phyloP scores from a whole-genome alignment of 2,113 vertebrate species.

The Dromiciops gliroides region DNA sequence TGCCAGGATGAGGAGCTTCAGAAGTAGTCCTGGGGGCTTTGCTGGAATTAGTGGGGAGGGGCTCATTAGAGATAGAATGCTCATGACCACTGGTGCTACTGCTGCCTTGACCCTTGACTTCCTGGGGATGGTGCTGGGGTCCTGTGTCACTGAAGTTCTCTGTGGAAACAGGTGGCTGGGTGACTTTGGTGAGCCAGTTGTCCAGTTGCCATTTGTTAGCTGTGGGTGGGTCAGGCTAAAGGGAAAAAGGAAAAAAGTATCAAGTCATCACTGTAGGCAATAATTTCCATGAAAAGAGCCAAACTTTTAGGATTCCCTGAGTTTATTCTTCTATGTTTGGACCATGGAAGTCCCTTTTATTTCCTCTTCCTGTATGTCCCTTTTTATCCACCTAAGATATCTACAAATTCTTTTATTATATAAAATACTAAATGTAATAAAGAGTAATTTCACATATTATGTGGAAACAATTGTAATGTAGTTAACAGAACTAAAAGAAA shows the following conservation, averaged over 20 bases:
- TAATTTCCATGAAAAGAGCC: neutral
- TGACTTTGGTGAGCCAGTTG: slow-evolving; percentile 88
- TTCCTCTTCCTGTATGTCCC: neutral
- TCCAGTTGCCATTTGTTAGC: slow-evolving; percentile 90
- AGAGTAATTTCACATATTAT: neutral
- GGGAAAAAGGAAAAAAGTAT: slow-evolving; percentile 52
- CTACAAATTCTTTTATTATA: neutral
- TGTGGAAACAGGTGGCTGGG: slow-evolving; percentile 76
- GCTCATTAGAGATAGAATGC: slow-evolving; percentile 61
- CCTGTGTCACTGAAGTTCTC: slow-evolving; percentile 71
- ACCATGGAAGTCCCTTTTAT: neutral
- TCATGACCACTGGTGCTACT: slow-evolving; percentile 53
- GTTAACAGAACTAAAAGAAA: neutral
- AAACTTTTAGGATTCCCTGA: neutral
- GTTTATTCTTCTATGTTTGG: neutral
- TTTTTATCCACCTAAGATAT: neutral
- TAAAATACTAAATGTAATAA: neutral
- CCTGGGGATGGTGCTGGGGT: slow-evolving; percentile 42
- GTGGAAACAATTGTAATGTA: neutral
- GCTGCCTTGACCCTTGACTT: slow-evolving; percentile 61
- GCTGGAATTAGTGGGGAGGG: slow-evolving; percentile 61
- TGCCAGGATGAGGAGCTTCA: slow-evolving; percentile 65
- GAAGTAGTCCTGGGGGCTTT: slow-evolving; percentile 58
- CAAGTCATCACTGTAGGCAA: neutral
- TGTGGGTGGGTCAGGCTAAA: slow-evolving; percentile 84